Percentiles rank a stretch among this genome's conserved stretches.
These are phyloP conservation scores for Plebejus anna DNA, from an alignment of 2,888 invertebrate genomes.

Conservation along the genomic window DNA sequence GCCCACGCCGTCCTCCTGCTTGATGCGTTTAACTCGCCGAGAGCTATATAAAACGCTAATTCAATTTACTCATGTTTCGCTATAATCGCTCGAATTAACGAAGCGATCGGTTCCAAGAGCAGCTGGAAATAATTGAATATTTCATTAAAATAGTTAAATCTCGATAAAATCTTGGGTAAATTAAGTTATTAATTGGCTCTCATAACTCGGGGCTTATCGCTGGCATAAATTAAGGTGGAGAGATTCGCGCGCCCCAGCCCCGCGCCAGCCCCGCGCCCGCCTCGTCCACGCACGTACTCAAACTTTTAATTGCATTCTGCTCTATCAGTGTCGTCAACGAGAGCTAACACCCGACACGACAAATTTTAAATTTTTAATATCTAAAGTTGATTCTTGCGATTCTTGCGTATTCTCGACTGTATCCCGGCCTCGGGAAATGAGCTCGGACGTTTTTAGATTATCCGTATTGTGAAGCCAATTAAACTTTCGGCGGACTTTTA, in stretches of 20 bases:
- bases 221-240: constrained; percentile 73
- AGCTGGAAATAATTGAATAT: constrained; percentile 27
- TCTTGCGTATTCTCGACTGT: constrained; percentile 5
- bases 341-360: constrained; percentile 53
- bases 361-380: constrained; percentile 28
- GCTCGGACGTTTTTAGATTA: not conserved
- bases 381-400: constrained; percentile 19
- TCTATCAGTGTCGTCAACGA: constrained; percentile 74
- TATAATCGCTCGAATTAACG: constrained; percentile 31
- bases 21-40: constrained; percentile 65
- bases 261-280: constrained; percentile 41
- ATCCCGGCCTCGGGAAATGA: constrained; percentile 7
- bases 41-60: constrained; percentile 53
- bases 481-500: constrained; percentile 2
- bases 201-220: constrained; percentile 71
- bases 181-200: constrained; percentile 76
- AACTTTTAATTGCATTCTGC: constrained; percentile 79
- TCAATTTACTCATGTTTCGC: constrained; percentile 36
- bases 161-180: constrained; percentile 60
- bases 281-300: constrained; percentile 76
- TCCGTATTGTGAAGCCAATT: constrained; percentile 7
- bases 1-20: constrained; percentile 63
- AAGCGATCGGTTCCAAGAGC: constrained; percentile 1
- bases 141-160: constrained; percentile 46
- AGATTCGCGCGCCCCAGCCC: constrained; percentile 48